Base-by-base conservation (phyloP, 2,113 vertebrate genomes). In the Triplophysa siluroides region DNA sequence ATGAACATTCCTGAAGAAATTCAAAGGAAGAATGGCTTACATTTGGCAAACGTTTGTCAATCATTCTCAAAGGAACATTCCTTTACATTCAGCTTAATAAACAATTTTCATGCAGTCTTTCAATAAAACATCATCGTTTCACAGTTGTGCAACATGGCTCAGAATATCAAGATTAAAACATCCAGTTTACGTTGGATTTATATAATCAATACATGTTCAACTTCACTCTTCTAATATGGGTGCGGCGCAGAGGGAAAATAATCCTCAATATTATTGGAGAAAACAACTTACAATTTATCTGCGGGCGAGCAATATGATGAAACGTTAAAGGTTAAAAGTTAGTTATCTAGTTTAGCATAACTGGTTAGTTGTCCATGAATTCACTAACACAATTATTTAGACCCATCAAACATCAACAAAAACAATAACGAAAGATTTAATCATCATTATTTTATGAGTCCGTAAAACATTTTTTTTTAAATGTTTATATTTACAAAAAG, bases 81-180 rank as follows among this genome's bases (percentile, higher is more conserved):
- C 41, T 33, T 41, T 79, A 24, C 23, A 79, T 64, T 33, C 45
- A 79, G 0, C 63, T 72, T 41, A 63, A 11, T 43, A 24, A 71
- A 71, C 63, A 18, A 75, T n/a, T 23, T 63, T 11, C 70, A 68
- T 75, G 29, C 70, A 79, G 9, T 29, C 67, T 60, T 23, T n/a
- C 54, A 23, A 61, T 13, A 62, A 67, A 60, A 67, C 4, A 29
- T 18, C 62, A 24, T 76, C 8, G 56, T 56, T 41, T 66, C 61
- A 56, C 70, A 79, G 64, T 43, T 71, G 65, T 18, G 47, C 58
- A 71, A 63, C 66, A 63, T 29, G 29, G 29, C 63, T 75, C 41
- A 69, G 21, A 45, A 43, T 43, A 14, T 43, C 16, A 24, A n/a
- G 8, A 76, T 19, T 58, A 47, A 19, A 23, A 69, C 16, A 21